phyloP scores from a whole-genome alignment of 2,797 vertebrate genomes.

The Rhinichthys osculus region DNA sequence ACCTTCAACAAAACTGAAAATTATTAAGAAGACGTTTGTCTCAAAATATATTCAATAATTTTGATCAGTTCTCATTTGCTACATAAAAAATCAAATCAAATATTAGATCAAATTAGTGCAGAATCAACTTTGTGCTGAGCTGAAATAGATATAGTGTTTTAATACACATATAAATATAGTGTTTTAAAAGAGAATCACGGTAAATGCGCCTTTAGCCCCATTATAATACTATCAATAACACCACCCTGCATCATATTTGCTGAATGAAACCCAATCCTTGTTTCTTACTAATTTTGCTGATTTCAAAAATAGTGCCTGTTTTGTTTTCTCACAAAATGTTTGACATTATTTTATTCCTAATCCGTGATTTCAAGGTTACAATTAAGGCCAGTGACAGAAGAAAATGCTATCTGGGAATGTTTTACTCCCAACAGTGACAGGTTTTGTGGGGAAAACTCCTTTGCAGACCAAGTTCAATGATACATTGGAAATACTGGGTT shows the following conservation, averaged over 20 bases:
- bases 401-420: neutral
- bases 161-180: no score
- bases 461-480: neutral
- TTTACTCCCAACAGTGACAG: neutral
- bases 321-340: neutral
- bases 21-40: neutral
- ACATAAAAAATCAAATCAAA: no score
- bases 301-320: neutral
- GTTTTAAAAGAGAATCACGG: no score
- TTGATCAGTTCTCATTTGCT: no score
- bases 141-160: no score
- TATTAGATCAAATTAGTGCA: no score
- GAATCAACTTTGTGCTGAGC: no score
- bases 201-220: neutral
- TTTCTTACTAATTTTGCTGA: neutral
- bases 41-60: neutral
- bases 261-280: neutral
- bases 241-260: constrained; percentile 1
- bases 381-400: neutral
- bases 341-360: neutral
- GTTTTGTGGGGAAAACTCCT: neutral
- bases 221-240: neutral
- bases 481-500: neutral
- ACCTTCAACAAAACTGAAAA: neutral
- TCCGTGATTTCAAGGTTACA: neutral